These are phyloP conservation scores for Bradypus variegatus DNA, from an alignment of 2,797 vertebrate genomes.

Conservation along the genomic window DNA sequence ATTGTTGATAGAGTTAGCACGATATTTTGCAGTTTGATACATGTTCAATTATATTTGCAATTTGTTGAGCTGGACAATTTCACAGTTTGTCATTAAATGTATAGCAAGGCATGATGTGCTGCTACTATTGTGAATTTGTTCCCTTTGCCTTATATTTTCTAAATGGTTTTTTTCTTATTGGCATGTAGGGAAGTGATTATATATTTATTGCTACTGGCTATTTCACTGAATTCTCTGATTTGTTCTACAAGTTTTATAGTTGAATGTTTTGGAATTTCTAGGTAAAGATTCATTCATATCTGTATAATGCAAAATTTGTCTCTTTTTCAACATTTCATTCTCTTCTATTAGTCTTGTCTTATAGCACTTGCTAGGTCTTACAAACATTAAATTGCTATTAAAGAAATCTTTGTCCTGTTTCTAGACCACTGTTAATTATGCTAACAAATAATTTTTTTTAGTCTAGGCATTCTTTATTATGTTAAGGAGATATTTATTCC, in stretches of 20 bases:
- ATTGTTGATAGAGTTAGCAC: constrained; percentile 16
- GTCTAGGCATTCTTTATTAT: constrained; percentile 5
- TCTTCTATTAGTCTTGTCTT: constrained; percentile 32
- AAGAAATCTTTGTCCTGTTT: constrained; percentile 42
- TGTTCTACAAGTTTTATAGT: constrained; percentile 17
- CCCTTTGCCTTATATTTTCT: background rate
- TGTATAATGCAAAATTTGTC: background rate
- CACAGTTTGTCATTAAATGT: background rate
- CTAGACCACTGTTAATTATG: constrained; percentile 29
- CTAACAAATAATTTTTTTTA: background rate
- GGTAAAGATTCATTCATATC: background rate
- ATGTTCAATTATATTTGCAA: background rate
- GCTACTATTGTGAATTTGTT: constrained; percentile 22
- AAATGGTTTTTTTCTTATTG: background rate
- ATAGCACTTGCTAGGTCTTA: constrained; percentile 40
- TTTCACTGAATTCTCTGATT: constrained; percentile 25
- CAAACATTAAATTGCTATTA: constrained; percentile 15
- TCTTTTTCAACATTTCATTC: constrained; percentile 1
- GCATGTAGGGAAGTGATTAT: background rate
- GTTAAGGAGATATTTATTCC: constrained; percentile 18
- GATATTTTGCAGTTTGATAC: background rate
- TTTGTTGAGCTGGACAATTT: constrained; percentile 30
- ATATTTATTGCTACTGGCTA: constrained; percentile 9
- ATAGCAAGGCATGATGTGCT: constrained; percentile 31
- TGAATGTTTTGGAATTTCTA: constrained; percentile 48